phyloP scores from a whole-genome alignment of 1,140 invertebrate genomes.

The Holotrichia oblita region DNA sequence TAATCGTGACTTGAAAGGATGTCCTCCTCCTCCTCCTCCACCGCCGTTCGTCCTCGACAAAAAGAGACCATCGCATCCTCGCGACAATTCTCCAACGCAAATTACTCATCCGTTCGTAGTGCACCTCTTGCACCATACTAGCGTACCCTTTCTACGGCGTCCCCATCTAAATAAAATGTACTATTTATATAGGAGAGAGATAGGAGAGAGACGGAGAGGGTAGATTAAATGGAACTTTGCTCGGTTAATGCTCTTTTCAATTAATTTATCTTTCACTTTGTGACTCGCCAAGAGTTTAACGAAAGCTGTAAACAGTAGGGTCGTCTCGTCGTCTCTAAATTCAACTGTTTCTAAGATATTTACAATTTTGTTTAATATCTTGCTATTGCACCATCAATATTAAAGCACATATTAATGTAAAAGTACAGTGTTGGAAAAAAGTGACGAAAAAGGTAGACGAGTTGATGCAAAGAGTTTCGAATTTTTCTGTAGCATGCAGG shows the following conservation, averaged over 20 bases:
- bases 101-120: not conserved
- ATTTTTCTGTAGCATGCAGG: no score
- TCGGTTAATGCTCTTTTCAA: not conserved
- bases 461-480: no score
- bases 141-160: not conserved
- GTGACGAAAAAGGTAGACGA: no score
- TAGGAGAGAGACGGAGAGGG: not conserved
- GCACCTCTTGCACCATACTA: not conserved
- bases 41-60: not conserved
- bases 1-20: not conserved
- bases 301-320: no score
- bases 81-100: not conserved
- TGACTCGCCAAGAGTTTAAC: not conserved
- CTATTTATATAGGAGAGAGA: not conserved
- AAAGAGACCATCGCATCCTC: not conserved
- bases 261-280: conserved; percentile 1
- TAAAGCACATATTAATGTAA: no score
- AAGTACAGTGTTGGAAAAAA: no score
- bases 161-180: conserved; percentile 1
- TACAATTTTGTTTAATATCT: no score
- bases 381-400: no score
- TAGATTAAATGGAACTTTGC: not conserved
- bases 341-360: no score
- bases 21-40: not conserved
- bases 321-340: no score